Evolutionary conservation across 2,888 invertebrate genomes (phyloP), one percentile per base, ranked within the genome.

Genomic region (Lithophane leautieri): DNA sequence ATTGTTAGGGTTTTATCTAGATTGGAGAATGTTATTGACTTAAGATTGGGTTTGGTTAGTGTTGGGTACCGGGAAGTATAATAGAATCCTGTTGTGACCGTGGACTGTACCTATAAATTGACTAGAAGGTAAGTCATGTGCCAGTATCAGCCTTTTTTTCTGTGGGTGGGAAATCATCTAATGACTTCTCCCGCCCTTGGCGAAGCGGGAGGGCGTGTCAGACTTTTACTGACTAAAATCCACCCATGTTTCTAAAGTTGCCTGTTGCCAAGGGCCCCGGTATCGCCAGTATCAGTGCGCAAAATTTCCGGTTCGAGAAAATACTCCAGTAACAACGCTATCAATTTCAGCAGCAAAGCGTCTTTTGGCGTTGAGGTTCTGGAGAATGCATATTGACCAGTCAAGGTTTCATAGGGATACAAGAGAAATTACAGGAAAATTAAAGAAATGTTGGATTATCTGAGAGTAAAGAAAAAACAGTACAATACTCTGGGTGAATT

Each of bases 1-100:
- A 88, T 89, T 89, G 84, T 89, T 88, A 77, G 85, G 75, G 84
- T 83, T 80, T 85, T 81, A 86, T 86, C 84, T 86, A 82, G 77
- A 88, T 85, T 88, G 67, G 73, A 73, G 72, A 68, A 70, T 63
- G 66, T 65, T 58, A 72, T 87, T 76, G 58, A 42, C n/a, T 42
- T 44, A 19, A 40, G n/a, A 52, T 80, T 67, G 12, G 16, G 47
- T 61, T 61, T 54, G 16, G 19, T 50, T 69, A 50, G 68, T 34
- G 54, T 65, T n/a, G n/a, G 22, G 25, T 60, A 52, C 34, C 11
- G 6, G 34, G 22, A 25, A 76, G 19, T 58, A 2, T n/a, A 22
- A 63, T 25, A 11, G 9, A 62, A 34, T 1, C 19, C 2, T 1
- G 16, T 12, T 6, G 12, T 28, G 8, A 0, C 14, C 22, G 14